Evolutionary conservation across 2,113 vertebrate species (phyloP).

Genomic region (Limanda limanda): DNA sequence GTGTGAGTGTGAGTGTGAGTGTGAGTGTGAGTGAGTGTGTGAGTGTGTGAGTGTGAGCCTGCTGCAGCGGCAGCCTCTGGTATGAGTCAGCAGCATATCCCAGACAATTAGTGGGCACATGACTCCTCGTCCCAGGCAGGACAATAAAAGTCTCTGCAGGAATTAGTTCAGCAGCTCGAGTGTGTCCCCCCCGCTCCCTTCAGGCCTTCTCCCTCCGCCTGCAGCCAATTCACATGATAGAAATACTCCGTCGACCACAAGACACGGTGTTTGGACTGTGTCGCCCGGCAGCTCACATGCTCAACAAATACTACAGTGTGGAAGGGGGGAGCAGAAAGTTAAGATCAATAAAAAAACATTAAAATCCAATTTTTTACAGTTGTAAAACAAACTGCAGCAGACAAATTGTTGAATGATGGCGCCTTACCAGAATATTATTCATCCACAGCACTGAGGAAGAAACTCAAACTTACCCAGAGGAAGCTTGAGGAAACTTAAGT

Average conservation of each 20-base stretch:
- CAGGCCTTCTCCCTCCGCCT: slow-evolving; percentile 4
- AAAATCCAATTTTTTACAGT: background rate
- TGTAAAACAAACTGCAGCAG: slow-evolving; percentile 15
- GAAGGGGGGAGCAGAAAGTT: slow-evolving; percentile 16
- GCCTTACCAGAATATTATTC: background rate
- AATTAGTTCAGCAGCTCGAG: slow-evolving; percentile 22
- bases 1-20: slow-evolving; percentile 1
- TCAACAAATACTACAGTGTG: slow-evolving; percentile 6
- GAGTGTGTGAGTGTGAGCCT: slow-evolving; percentile 14
- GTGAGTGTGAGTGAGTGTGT: background rate
- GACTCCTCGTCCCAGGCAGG: slow-evolving; percentile 24
- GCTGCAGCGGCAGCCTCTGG: slow-evolving; percentile 30
- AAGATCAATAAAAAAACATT: slow-evolving; percentile 24
- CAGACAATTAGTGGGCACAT: slow-evolving; percentile 47
- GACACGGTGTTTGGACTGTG: background rate
- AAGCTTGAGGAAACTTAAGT: slow-evolving; percentile 22
- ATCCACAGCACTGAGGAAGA: background rate
- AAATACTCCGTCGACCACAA: background rate
- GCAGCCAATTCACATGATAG: slow-evolving; percentile 17
- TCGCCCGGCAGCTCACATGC: background rate
- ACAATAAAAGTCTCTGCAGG: slow-evolving; percentile 37
- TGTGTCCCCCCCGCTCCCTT: background rate
- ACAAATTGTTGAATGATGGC: background rate
- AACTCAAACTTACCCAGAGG: slow-evolving; percentile 55
- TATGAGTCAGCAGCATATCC: slow-evolving; percentile 67